phyloP scores from a whole-genome alignment of 2,888 invertebrate genomes.

The Pandemis corylana region DNA sequence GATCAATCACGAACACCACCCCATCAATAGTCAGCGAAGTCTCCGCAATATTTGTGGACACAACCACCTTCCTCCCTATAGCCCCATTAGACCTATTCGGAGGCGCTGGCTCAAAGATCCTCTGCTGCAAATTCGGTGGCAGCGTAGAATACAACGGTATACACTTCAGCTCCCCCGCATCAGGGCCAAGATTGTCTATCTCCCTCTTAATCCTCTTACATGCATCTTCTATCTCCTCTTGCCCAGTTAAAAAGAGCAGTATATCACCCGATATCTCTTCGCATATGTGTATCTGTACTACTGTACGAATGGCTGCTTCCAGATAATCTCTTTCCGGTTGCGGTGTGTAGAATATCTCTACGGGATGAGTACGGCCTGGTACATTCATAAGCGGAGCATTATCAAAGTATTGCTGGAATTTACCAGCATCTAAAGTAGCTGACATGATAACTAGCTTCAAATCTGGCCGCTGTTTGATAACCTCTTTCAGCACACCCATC shows the following conservation, averaged over 20 bases:
- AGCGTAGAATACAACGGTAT: slow-evolving; percentile 99
- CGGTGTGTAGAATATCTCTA: slow-evolving; percentile 97
- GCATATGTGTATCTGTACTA: slow-evolving; percentile 97
- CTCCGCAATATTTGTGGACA: slow-evolving; percentile 99
- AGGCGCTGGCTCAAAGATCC: slow-evolving; percentile 99
- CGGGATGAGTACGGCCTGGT: slow-evolving; percentile 87
- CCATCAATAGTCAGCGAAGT: slow-evolving; percentile 99
- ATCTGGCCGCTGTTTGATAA: slow-evolving; percentile 95
- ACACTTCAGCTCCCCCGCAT: slow-evolving; percentile 98
- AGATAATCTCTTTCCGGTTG: slow-evolving; percentile 98
- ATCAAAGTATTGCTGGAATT: slow-evolving; percentile 99
- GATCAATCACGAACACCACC: slow-evolving; percentile 99
- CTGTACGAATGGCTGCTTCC: slow-evolving; percentile 99
- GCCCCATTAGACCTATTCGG: slow-evolving; percentile 95
- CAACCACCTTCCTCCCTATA: slow-evolving; percentile 96
- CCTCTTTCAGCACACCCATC: slow-evolving; percentile 99
- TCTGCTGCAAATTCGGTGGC: slow-evolving; percentile 97
- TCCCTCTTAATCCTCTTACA: slow-evolving; percentile 98
- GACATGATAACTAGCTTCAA: slow-evolving; percentile 99
- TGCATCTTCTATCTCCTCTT: slow-evolving; percentile 99
- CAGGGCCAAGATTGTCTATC: slow-evolving; percentile 96
- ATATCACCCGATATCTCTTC: slow-evolving; percentile 97
- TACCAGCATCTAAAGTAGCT: slow-evolving; percentile 99
- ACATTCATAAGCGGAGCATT: slow-evolving; percentile 99
- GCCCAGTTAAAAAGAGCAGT: slow-evolving; percentile 92